These are phyloP conservation scores for Pycnonotus jocosus DNA, from an alignment of 2,113 vertebrate species.

Conservation along the genomic window DNA sequence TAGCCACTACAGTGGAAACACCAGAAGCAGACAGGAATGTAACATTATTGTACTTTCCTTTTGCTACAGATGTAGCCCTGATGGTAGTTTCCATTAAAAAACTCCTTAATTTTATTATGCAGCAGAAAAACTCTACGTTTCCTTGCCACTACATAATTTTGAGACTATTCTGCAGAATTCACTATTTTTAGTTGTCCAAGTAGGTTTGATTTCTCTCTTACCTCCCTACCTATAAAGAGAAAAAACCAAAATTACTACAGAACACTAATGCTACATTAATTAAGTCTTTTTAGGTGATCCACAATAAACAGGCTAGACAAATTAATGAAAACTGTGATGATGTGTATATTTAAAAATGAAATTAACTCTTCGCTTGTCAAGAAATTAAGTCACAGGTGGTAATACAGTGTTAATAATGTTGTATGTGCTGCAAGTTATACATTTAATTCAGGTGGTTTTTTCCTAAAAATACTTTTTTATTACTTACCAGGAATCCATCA, in stretches of 20 bases:
- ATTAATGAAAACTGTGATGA: neutral
- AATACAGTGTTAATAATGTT: neutral
- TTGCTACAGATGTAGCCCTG: neutral
- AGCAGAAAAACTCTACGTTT: neutral
- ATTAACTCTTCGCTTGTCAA: neutral
- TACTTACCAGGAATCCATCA: slow-evolving; percentile 88
- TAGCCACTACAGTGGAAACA: neutral
- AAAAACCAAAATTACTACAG: neutral
- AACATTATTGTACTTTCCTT: neutral
- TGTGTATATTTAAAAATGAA: neutral
- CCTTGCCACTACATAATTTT: neutral
- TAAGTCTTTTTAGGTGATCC: neutral
- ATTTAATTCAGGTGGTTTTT: neutral
- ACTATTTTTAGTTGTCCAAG: neutral
- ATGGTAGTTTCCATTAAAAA: neutral
- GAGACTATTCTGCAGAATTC: neutral
- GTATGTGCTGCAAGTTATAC: neutral
- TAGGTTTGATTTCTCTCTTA: neutral
- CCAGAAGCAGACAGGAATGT: neutral
- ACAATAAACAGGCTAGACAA: neutral
- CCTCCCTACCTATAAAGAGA: neutral
- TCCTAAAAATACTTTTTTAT: slow-evolving; percentile 38
- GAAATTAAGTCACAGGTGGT: neutral
- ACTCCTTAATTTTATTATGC: neutral
- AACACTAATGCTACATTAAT: neutral